phyloP scores from a whole-genome alignment of 1,140 invertebrate species.

The Zaprionus nigranus region DNA sequence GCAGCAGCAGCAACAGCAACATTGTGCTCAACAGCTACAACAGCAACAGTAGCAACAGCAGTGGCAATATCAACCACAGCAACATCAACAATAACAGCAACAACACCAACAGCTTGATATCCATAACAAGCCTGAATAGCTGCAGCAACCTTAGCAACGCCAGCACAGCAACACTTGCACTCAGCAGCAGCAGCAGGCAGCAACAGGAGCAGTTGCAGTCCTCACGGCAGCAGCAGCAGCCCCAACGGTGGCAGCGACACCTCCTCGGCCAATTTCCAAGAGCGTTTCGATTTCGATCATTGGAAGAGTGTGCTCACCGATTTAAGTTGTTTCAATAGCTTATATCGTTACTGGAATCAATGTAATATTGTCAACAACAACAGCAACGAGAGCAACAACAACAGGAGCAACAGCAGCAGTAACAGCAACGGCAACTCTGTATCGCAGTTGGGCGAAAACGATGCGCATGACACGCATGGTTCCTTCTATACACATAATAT shows the following conservation, averaged over 20 bases:
- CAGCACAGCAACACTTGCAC: slow-evolving; percentile 60
- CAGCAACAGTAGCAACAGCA: slow-evolving; percentile 36
- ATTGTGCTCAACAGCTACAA: slow-evolving; percentile 54
- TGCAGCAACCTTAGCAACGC: slow-evolving; percentile 61
- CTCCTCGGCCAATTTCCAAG: slow-evolving; percentile 78
- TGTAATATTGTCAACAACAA: slow-evolving; percentile 37
- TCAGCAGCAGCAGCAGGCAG: slow-evolving; percentile 33
- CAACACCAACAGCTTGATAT: slow-evolving; percentile 69
- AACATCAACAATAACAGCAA: slow-evolving; percentile 38
- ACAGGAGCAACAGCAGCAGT: slow-evolving; percentile 12
- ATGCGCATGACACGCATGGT: slow-evolving; percentile 45
- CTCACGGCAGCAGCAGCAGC: slow-evolving; percentile 24
- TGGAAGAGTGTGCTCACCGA: slow-evolving; percentile 77
- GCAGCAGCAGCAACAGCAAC: slow-evolving; percentile 29
- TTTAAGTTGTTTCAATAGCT: slow-evolving; percentile 74
- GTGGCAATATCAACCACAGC: slow-evolving; percentile 19
- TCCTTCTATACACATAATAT: slow-evolving; percentile 82
- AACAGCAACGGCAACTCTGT: slow-evolving; percentile 30
- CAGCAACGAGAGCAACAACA: neutral
- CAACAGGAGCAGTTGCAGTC: slow-evolving; percentile 26
- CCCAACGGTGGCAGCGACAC: slow-evolving; percentile 66
- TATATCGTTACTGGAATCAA: slow-evolving; percentile 80
- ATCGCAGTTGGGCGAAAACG: slow-evolving; percentile 33
- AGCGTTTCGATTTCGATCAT: slow-evolving; percentile 77
- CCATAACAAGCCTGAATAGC: slow-evolving; percentile 69